phyloP scores from a whole-genome alignment of 2,113 vertebrate species.

The Rhodinocichla rosea region DNA sequence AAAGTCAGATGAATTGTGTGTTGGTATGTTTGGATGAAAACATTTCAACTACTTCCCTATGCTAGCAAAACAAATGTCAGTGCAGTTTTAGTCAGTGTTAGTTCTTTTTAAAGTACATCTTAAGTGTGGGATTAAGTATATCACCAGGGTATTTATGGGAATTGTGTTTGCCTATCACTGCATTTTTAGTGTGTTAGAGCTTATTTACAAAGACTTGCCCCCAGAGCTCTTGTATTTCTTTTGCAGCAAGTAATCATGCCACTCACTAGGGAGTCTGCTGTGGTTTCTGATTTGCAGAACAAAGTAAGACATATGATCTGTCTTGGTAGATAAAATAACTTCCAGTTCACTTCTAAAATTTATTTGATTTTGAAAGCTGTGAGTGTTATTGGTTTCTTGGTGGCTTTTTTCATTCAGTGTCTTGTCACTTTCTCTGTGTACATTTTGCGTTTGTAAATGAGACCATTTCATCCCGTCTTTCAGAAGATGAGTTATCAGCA shows the following conservation, averaged over 20 bases:
- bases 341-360: background rate
- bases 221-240: background rate
- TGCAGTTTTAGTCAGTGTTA: no score
- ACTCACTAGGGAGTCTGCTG: background rate
- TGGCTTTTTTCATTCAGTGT: background rate
- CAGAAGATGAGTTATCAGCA: background rate
- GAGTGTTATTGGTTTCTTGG: background rate
- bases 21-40: background rate
- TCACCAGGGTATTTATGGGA: background rate
- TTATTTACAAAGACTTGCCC: background rate
- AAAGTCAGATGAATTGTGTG: background rate
- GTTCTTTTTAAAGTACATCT: background rate
- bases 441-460: background rate
- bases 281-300: conserved; percentile 6
- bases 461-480: background rate
- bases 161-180: background rate
- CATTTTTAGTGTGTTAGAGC: background rate
- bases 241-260: background rate
- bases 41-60: background rate
- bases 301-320: background rate
- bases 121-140: background rate
- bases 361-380: background rate
- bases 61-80: background rate
- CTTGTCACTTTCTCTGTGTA: background rate
- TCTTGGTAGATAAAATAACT: background rate